Conservation (phyloP, 37 sponge, comb jelly and placozoan species). For the Agelas oroides region DNA sequence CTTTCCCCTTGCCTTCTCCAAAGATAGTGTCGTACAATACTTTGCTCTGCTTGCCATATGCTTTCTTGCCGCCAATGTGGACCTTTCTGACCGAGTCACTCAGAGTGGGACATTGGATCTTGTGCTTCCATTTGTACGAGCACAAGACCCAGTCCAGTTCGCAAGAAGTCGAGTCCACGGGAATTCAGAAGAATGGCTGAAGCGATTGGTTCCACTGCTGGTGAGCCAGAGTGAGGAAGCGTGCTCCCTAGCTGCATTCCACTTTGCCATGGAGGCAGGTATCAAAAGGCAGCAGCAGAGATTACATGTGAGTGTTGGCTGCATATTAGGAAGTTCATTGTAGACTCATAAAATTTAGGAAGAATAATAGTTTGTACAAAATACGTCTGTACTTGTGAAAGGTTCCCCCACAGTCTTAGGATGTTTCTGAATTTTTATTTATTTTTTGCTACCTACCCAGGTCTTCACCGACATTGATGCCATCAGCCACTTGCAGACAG, state of each 20-base stretch:
- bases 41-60: constrained; percentile 58
- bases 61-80: constrained; percentile 46
- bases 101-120: constrained; percentile 66
- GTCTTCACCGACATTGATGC: constrained; percentile 47
- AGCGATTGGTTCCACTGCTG: constrained; percentile 45
- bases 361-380: not conserved
- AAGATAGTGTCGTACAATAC: constrained; percentile 46
- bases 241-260: constrained; percentile 57
- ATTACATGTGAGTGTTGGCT: constrained; percentile 32
- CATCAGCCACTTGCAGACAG: constrained; percentile 7
- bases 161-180: constrained; percentile 56
- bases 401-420: no score
- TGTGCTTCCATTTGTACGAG: constrained; percentile 44
- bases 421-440: not conserved
- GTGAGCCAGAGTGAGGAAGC: constrained; percentile 50
- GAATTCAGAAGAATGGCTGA: constrained; percentile 54
- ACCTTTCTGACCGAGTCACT: constrained; percentile 9
- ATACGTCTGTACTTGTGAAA: not conserved
- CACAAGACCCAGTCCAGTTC: constrained; percentile 50
- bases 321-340: not conserved
- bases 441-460: no score
- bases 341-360: not conserved
- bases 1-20: constrained; percentile 62
- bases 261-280: constrained; percentile 69
- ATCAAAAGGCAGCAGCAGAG: constrained; percentile 57